phyloP scores from a whole-genome alignment of 1,140 invertebrate species.

The Zeugodacus cucurbitae region DNA sequence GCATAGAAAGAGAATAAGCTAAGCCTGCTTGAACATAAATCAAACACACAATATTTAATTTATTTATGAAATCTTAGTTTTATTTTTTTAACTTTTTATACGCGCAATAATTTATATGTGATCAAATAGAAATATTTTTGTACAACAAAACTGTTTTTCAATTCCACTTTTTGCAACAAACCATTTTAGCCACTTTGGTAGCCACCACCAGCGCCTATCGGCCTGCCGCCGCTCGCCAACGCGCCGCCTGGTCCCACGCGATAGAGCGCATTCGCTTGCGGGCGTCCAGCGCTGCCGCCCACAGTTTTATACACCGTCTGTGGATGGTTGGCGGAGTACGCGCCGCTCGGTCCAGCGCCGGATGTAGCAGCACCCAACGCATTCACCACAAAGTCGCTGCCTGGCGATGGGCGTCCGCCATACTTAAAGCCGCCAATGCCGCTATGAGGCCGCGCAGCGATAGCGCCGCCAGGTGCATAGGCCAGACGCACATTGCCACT shows the following conservation, averaged over 20 bases:
- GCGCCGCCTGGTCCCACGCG: background rate
- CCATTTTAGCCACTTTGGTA: background rate
- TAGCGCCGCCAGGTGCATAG: background rate
- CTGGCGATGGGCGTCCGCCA: background rate
- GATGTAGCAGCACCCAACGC: background rate
- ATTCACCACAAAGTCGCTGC: slow-evolving; percentile 10
- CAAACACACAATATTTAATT: background rate
- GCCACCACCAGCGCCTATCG: background rate
- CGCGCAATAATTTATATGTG: background rate
- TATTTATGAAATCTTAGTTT: background rate
- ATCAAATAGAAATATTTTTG: background rate
- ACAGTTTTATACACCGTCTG: background rate
- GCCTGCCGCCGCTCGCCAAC: background rate
- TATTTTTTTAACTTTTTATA: slow-evolving; percentile 21
- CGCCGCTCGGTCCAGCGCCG: background rate
- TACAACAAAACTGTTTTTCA: background rate
- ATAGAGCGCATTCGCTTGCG: background rate
- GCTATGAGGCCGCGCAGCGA: background rate
- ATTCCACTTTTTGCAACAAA: background rate
- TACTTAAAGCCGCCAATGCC: slow-evolving; percentile 2
- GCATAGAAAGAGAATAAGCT: background rate
- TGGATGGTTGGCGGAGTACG: background rate
- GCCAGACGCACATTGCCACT: slow-evolving; percentile 1
- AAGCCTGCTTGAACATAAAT: no score
- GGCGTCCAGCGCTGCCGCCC: background rate